Evolutionary conservation across 1,140 invertebrate genomes (phyloP), one percentile per base, ranked within the genome.

Genomic region (Bombus huntii): DNA sequence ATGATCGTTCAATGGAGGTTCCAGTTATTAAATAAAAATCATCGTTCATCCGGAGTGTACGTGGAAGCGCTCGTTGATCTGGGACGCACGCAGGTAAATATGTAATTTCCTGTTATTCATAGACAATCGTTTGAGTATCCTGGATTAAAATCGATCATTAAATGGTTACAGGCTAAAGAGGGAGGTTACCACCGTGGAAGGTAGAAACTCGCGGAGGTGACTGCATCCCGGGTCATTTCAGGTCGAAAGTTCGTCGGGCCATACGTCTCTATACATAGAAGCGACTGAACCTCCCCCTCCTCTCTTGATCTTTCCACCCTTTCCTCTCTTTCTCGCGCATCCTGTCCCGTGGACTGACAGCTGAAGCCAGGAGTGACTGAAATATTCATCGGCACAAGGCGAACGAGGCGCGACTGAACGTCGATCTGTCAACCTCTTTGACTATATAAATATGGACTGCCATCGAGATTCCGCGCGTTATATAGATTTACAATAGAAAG

Each of bases 391-490:
- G 86, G 73, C 83, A 81, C 83, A 78, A 90, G 83, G 77, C 90
- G 89, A 90, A 90, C 89, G 81, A 89, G 87, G 89, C 89, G 89
- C 89, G 89, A 90, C 89, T 89, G 82, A 90, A 90, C 87, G 89
- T 90, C 89, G 89, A 90, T 90, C 89, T 90, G 89, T 90, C 89
- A 90, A 90, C 89, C 87, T 86, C 86, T 90, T 77, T 74, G 76
- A 84, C 82, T 84, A 70, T 85, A 78, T 84, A 87, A 85, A 85
- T 85, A 80, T 85, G 83, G 76, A 72, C 53, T 72, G 76, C 47
- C 44, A 57, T 44, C 42, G 78, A 59, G 83, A 34, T 75, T 4
- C 39, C 10, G 82, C 22, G 44, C 79, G n/a, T 34, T 53, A 53
- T 39, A 47, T 28, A 62, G 53, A 59, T 80, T 72, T 62, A 85